Evolutionary conservation across 1,140 invertebrate species (phyloP), one percentile per base, ranked within the genome.

Genomic region (Scaptomyza montana): DNA sequence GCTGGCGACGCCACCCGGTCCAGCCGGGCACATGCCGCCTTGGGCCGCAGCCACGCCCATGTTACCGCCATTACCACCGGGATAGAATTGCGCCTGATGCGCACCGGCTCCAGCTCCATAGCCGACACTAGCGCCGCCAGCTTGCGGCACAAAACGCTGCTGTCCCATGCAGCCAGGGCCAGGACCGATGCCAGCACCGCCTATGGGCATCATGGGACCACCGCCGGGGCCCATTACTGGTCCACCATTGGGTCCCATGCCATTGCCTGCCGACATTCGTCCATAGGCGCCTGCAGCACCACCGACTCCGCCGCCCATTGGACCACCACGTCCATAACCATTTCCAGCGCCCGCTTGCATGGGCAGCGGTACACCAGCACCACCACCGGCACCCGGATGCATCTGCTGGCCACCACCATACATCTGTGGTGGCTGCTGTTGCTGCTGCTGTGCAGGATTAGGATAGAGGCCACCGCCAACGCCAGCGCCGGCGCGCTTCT

Each of bases 401-500:
- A 91, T 91, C 57, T 91, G 86, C 46, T 81, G 77, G n/a, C 69
- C 75, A 92, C 80, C 92, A 92, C 80, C 92, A 74, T 90, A 93
- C 93, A 85, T 77, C 86, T 84, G 84, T 71, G 80, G 90, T 46
- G 74, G 89, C 25, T 90, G 78, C 39, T 43, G 39, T 12, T 41
- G 86, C 60, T 86, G 89, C 45, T 84, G 80, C 65, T 74, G 89
- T 49, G 70, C 77, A 25, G 84, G 82, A 71, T 81, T 87, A 7
- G 90, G 86, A 51, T 92, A 90, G 77, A 91, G 90, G 39, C 73
- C 89, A 7, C 68, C 73, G 12, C 76, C 80, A 21, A 49, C 75
- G 30, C 66, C 81, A 12, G 73, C 80, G 49, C 75, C 82, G 19
- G 77, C 82, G 9, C 91, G 63, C 87, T 97, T 96, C 81, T 97